A percentile compares a stretch with the other conserved stretches of the same genome.
phyloP scores from a whole-genome alignment of 2,113 vertebrate genomes.

The Pteruthius melanotis region DNA sequence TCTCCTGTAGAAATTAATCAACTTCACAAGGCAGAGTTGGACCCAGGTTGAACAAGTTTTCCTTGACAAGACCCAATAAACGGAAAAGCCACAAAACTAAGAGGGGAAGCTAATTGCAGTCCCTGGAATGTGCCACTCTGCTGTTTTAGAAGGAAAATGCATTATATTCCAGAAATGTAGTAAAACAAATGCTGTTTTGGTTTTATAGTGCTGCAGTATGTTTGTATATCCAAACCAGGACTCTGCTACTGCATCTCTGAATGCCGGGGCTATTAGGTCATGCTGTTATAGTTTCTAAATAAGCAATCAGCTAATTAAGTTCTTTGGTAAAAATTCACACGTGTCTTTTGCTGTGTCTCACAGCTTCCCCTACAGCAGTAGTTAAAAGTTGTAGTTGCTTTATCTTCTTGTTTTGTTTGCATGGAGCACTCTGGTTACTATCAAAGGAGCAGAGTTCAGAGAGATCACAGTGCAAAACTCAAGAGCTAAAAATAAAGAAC shows the following conservation, averaged over 20 bases:
- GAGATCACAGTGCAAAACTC: neutral
- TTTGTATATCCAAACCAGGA: neutral
- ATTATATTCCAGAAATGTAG: neutral
- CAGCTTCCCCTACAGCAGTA: neutral
- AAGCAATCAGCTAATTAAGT: neutral
- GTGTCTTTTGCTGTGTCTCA: neutral
- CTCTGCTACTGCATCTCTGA: neutral
- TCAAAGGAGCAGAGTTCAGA: constrained; percentile 3
- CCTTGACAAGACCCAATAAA: neutral
- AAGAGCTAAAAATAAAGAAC: constrained; percentile 7
- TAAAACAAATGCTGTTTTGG: neutral
- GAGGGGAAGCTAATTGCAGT: neutral
- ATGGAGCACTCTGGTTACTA: neutral
- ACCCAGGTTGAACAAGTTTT: neutral
- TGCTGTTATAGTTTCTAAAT: neutral
- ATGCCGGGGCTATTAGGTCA: neutral
- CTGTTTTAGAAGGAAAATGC: neutral
- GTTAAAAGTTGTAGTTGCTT: neutral
- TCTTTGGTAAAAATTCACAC: neutral
- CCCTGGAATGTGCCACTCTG: neutral
- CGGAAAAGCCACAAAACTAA: neutral
- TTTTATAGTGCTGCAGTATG: neutral
- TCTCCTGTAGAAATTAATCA: neutral
- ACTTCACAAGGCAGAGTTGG: neutral
- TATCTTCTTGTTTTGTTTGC: neutral